Percentiles rank a stretch among this genome's conserved stretches.
Evolutionary conservation across 2,113 vertebrate genomes (phyloP).

Genomic region (Ictidomys tridecemlineatus): DNA sequence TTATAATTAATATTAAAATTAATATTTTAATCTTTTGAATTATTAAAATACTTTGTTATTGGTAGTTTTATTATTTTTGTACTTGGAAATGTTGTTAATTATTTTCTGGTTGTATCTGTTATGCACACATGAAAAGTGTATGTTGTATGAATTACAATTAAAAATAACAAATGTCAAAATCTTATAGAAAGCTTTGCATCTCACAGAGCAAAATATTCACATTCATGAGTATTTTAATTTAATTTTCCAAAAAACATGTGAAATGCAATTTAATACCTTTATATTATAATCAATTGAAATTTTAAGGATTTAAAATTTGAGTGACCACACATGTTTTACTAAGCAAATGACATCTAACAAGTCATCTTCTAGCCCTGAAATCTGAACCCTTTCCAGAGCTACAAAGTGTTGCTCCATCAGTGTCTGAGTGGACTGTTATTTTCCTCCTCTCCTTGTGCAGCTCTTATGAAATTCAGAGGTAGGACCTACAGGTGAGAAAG

Average conservation of each 20-base stretch:
- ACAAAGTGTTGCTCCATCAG: fast-evolving
- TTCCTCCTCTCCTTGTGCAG: neutral
- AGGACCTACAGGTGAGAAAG: neutral
- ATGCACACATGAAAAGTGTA: neutral
- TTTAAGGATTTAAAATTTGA: neutral
- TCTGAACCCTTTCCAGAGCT: neutral
- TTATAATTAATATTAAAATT: neutral
- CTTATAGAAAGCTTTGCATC: neutral
- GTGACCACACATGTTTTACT: no score
- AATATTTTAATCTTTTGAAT: neutral
- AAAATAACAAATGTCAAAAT: neutral
- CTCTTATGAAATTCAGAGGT: neutral
- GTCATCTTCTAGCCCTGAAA: neutral
- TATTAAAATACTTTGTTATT: neutral
- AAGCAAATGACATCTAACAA: neutral
- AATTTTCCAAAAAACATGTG: neutral
- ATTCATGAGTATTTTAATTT: neutral
- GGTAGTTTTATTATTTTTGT: neutral
- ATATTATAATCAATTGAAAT: neutral
- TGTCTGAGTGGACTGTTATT: neutral
- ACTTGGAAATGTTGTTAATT: neutral
- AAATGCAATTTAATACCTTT: neutral
- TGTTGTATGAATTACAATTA: neutral
- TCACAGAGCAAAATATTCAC: neutral
- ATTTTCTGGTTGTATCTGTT: neutral